Base-by-base conservation (phyloP, 2,888 invertebrate species). In the Caenorhabditis sp. region DNA sequence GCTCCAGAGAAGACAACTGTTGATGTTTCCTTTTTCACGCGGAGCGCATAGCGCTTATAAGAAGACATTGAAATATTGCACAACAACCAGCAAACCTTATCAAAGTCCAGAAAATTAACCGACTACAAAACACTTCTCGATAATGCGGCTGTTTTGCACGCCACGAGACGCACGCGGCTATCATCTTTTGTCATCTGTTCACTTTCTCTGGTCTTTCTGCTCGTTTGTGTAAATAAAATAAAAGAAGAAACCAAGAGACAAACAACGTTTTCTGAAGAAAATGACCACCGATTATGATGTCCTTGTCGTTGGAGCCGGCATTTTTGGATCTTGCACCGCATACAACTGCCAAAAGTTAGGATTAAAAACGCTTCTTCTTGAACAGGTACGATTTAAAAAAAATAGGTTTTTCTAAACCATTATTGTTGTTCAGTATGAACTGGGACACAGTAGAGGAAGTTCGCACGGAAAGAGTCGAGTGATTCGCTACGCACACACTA, bases 381-480 rank as follows among this genome's bases (percentile, higher is more conserved):
- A 62, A 41, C 62, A 62, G 22, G 62, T 62, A 3, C 11, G 22
- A 24, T 39, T 41, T 7, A 5, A 13, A 32, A 39, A 52, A 13
- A 30, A 6, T 13, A 11, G 30, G 26, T 37, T 26, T 53, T 9
- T 35, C 30, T 30, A 30, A 30, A 13, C n/a, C n/a, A n/a, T n/a
- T n/a, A n/a, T n/a, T n/a, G n/a, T n/a, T n/a, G n/a, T 80, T 61
- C 53, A 86, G 86, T 86, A 80, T 26, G 15, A 66, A n/a, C 66
- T 79, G 9, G 82, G 83, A 15, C 87, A 87, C 58, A 53, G 45
- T 1, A 74, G 80, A 30, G 88, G 88, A 27, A 84, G 85, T 55
- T 88, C 87, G 5, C 88, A 88, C 62, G 88, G 88, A 26, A 81
- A 77, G n/a, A 85, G 85, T 26, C 62, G 88, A 26, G 87, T 88